Base-by-base conservation (phyloP, 2,888 invertebrate species). In the Anthophora plumipes region DNA sequence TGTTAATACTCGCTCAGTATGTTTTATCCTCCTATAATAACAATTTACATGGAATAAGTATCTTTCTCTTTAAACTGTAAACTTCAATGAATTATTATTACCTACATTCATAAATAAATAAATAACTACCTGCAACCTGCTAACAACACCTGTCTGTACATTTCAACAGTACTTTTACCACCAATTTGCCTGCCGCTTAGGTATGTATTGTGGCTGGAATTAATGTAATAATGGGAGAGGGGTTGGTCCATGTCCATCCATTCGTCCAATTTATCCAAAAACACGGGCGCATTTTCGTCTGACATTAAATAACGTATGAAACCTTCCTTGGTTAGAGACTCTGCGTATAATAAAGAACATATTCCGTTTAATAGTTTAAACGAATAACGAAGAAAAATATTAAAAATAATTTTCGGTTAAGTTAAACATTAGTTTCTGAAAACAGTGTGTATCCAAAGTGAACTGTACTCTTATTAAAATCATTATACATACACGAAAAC, bases 181-280 rank as follows among this genome's bases (percentile, higher is more conserved):
- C 96, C 96, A 89, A 96, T 96, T 92, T 96, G 96, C 86, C 96
- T 93, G 37, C 95, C 95, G 77, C 94, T 94, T 70, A 95, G 93
- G 89, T 95, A 95, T 55, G 95, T 95, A 89, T 95, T 95, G 90
- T 95, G 95, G 76, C 95, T 95, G 25, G 96, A 96, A 92, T 96
- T 96, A 86, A 96, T 96, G 91, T 96, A 96, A 92, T 96, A 96
- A 92, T 96, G 96, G 60, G 95, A 94, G 43, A 96, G 91, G 0
- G 96, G 96, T 90, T 96, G 96, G 86, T 96, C 96, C 96, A 96
- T 96, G 87, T 96, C 96, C 93, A 93, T 94, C 91, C 95, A 95
- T 75, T 95, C 95, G 86, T 96, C 95, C 76, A 96, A 92, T 75
- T 96, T 94, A 87, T 96, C 96, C 77, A 96, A 92, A 90, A 96